Conservation (phyloP, 2,797 vertebrate genomes). For the Allobates femoralis region DNA sequence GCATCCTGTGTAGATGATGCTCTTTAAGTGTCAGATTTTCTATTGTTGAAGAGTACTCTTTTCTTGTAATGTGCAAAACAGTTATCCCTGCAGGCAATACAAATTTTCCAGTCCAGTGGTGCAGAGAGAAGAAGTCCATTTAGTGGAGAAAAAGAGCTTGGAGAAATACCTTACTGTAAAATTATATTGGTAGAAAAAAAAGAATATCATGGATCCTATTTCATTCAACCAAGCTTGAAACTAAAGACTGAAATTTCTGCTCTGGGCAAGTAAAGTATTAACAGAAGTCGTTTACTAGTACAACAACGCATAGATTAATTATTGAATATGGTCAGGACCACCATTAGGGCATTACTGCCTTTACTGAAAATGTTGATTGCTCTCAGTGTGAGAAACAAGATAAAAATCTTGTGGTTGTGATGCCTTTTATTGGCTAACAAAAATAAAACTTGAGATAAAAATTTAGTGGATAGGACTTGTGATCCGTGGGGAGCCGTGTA, state of each 20-base stretch:
- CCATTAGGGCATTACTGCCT: too few relatives aligned
- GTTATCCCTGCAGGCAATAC: constrained; percentile 30
- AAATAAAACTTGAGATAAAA: too few relatives aligned
- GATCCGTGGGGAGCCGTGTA: too few relatives aligned
- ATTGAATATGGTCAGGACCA: too few relatives aligned
- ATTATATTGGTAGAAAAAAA: background rate
- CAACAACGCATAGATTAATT: background rate
- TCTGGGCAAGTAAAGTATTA: background rate
- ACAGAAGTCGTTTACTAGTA: background rate
- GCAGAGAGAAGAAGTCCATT: constrained; percentile 7
- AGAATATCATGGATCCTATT: background rate
- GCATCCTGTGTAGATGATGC: constrained; percentile 9
- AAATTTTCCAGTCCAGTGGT: constrained; percentile 26
- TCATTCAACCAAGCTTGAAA: background rate
- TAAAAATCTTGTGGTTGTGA: too few relatives aligned
- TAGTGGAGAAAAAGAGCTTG: background rate
- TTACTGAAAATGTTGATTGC: too few relatives aligned
- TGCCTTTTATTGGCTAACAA: too few relatives aligned
- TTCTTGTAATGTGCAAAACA: constrained; percentile 14
- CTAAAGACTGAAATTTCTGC: background rate
- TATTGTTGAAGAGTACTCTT: background rate
- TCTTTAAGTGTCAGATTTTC: background rate
- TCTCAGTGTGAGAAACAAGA: too few relatives aligned
- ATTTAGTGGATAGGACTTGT: too few relatives aligned
- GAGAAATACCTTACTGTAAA: background rate